phyloP scores from a whole-genome alignment of 2,888 invertebrate species.

The Choristoneura rosaceana region DNA sequence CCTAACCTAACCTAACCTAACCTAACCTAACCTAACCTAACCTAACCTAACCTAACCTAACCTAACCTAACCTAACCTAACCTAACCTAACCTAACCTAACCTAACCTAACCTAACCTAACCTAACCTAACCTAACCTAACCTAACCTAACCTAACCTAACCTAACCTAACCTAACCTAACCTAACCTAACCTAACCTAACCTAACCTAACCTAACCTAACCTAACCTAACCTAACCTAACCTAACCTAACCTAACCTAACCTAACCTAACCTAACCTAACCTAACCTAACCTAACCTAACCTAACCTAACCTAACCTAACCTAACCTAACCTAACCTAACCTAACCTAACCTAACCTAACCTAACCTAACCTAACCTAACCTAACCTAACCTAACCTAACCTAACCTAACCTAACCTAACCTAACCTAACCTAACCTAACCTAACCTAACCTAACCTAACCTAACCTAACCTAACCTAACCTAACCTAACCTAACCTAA shows the following conservation, averaged over 20 bases:
- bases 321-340: slow-evolving; percentile 11
- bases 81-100: slow-evolving; percentile 11
- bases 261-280: slow-evolving; percentile 11
- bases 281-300: slow-evolving; percentile 11
- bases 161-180: slow-evolving; percentile 19
- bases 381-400: slow-evolving; percentile 11
- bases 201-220: slow-evolving; percentile 11
- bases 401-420: slow-evolving; percentile 11
- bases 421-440: slow-evolving; percentile 11
- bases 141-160: slow-evolving; percentile 19
- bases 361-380: slow-evolving; percentile 11
- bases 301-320: slow-evolving; percentile 11
- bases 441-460: slow-evolving; percentile 11
- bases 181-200: slow-evolving; percentile 19
- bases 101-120: slow-evolving; percentile 7
- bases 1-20: slow-evolving; percentile 6
- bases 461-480: slow-evolving; percentile 11
- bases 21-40: slow-evolving; percentile 5
- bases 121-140: slow-evolving; percentile 10
- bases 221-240: slow-evolving; percentile 11
- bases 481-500: slow-evolving; percentile 3
- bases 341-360: slow-evolving; percentile 11
- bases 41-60: slow-evolving; percentile 5
- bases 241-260: slow-evolving; percentile 11
- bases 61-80: slow-evolving; percentile 7